Conservation (phyloP, 2,888 invertebrate genomes). For the Nineta flava region DNA sequence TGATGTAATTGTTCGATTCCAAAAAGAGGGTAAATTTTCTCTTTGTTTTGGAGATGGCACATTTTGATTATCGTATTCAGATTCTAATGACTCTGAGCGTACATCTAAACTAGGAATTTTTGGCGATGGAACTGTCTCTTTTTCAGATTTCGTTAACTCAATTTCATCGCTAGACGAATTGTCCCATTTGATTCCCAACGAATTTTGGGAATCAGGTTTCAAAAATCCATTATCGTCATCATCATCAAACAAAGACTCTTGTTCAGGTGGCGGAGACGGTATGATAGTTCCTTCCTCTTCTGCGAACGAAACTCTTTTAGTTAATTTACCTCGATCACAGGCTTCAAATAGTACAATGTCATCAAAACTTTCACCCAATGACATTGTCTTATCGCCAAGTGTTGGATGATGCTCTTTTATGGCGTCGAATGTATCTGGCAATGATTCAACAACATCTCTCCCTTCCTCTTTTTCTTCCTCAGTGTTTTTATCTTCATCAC, state of each 20-base stretch:
- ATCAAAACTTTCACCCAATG: background rate
- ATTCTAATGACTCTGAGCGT: background rate
- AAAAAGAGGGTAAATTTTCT: background rate
- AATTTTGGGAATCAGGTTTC: background rate
- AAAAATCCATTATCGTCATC: background rate
- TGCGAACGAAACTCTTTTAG: slow-evolving; percentile 14
- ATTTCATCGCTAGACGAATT: background rate
- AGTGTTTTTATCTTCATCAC: background rate
- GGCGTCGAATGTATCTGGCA: slow-evolving; percentile 16
- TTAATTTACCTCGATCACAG: background rate
- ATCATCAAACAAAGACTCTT: slow-evolving; percentile 21
- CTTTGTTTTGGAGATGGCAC: background rate
- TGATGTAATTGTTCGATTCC: slow-evolving; percentile 1
- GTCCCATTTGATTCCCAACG: background rate
- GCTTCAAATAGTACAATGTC: background rate
- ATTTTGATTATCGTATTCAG: background rate
- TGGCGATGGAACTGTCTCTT: background rate
- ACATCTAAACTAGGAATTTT: background rate
- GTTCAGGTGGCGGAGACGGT: slow-evolving; percentile 18
- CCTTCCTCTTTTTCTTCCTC: slow-evolving; percentile 19
- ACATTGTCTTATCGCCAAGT: slow-evolving; percentile 1
- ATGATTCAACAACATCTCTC: slow-evolving; percentile 13
- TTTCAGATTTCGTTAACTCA: background rate
- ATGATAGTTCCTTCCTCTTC: slow-evolving; percentile 11
- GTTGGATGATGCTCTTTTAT: background rate